A percentile compares a stretch with the other conserved stretches of the same genome.
phyloP scores from a whole-genome alignment of 2,888 invertebrate species.

The Nymphalis c-album region DNA sequence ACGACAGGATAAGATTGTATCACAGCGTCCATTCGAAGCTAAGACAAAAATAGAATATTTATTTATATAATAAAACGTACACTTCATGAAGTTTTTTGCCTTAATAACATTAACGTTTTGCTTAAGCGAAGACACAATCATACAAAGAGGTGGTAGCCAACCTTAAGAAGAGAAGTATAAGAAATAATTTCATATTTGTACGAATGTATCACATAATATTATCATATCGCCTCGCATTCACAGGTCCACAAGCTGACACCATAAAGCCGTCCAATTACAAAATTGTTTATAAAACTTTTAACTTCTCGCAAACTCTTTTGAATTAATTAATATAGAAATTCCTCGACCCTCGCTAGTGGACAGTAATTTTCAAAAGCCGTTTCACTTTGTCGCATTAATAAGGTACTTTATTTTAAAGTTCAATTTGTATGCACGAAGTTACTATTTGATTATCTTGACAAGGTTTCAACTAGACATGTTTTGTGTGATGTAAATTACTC shows the following conservation, averaged over 20 bases:
- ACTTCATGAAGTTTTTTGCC: no score
- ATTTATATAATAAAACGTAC: not conserved
- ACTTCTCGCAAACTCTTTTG: slow-evolving; percentile 20
- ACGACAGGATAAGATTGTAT: not conserved
- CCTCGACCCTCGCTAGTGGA: slow-evolving; percentile 24
- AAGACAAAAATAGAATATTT: not conserved
- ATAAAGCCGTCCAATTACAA: slow-evolving; percentile 20
- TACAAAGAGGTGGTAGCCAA: no score
- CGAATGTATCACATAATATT: not conserved
- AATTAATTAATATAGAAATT: slow-evolving; percentile 30
- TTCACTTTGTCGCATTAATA: slow-evolving; percentile 26
- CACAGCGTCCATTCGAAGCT: not conserved
- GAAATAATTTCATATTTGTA: no score
- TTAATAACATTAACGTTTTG: no score
- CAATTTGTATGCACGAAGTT: slow-evolving; percentile 24
- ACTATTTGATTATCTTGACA: slow-evolving; percentile 13
- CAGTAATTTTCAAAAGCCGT: slow-evolving; percentile 25
- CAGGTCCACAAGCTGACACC: slow-evolving; percentile 1
- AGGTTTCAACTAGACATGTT: slow-evolving; percentile 3
- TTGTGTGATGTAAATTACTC: not conserved
- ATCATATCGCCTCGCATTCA: slow-evolving; percentile 24
- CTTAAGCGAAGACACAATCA: no score
- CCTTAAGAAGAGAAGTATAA: no score
- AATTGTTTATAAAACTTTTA: slow-evolving; percentile 29
- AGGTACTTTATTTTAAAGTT: slow-evolving; percentile 24